phyloP scores from a whole-genome alignment of 2,888 invertebrate genomes.

The Heteromurus nitidus region DNA sequence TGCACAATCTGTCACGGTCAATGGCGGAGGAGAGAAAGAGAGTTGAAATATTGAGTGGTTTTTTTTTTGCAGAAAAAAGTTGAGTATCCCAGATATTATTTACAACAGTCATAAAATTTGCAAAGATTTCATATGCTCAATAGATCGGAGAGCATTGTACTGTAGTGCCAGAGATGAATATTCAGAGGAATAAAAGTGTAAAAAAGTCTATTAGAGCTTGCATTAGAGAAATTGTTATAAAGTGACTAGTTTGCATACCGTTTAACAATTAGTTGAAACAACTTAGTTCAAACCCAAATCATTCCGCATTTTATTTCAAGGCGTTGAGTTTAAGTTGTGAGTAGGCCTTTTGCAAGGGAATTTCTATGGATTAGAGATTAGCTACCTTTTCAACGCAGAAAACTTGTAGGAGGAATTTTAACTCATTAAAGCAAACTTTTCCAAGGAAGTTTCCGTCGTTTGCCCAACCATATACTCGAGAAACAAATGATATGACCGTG shows the following conservation, averaged over 20 bases:
- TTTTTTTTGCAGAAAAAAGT: neutral
- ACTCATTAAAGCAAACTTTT: neutral
- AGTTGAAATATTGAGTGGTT: neutral
- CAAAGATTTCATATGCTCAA: no score
- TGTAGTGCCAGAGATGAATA: no score
- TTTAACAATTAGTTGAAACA: no score
- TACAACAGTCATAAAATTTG: no score
- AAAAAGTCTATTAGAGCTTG: neutral
- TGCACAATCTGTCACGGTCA: constrained; percentile 45
- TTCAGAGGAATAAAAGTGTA: neutral
- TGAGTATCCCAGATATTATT: no score
- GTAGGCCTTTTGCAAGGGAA: neutral
- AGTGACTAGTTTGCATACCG: no score
- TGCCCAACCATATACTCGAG: neutral
- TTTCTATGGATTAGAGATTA: no score
- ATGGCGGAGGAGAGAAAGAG: constrained; percentile 29
- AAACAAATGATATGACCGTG: neutral
- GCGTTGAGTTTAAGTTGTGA: neutral
- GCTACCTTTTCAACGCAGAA: neutral
- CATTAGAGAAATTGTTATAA: neutral
- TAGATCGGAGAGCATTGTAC: constrained; percentile 11
- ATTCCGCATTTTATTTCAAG: neutral
- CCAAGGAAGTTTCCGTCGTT: neutral
- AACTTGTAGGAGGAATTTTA: neutral
- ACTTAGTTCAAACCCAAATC: no score